Evolutionary conservation across 2,888 invertebrate species (phyloP).

Genomic region (Drosophila borealis): DNA sequence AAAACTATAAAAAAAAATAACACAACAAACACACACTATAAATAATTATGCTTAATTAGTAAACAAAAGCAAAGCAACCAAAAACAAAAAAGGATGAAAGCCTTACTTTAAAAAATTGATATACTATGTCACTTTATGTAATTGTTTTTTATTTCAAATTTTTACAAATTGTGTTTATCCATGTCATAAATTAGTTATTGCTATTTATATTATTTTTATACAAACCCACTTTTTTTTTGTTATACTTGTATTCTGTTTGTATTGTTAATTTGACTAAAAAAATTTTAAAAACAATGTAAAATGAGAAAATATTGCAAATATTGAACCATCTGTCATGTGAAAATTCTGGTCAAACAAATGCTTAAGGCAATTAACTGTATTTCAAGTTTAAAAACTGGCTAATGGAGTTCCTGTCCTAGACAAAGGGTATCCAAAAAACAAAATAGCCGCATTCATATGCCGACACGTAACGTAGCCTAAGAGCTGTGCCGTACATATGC

Average conservation of each 20-base stretch:
- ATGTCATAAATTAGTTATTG: constrained; percentile 53
- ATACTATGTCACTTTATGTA: constrained; percentile 29
- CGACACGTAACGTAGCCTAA: constrained; percentile 39
- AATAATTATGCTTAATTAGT: constrained; percentile 69
- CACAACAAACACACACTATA: constrained; percentile 50
- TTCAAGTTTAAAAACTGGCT: constrained; percentile 40
- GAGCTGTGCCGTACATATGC: constrained; percentile 47
- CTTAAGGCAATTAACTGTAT: constrained; percentile 50
- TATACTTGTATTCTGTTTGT: constrained; percentile 54
- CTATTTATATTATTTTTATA: constrained; percentile 52
- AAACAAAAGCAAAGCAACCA: constrained; percentile 56
- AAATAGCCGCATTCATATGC: constrained; percentile 37
- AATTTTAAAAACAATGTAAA: constrained; percentile 22
- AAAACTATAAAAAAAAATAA: constrained; percentile 27
- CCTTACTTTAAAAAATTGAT: constrained; percentile 24
- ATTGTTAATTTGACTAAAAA: constrained; percentile 51
- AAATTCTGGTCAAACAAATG: constrained; percentile 71
- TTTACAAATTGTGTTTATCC: constrained; percentile 54
- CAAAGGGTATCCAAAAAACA: constrained; percentile 25
- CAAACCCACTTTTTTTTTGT: constrained; percentile 47
- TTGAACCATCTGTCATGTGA: constrained; percentile 56
- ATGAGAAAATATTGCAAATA: constrained; percentile 54
- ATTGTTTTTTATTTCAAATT: constrained; percentile 25
- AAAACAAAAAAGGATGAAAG: constrained; percentile 38
- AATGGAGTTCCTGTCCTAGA: constrained; percentile 54